phyloP scores from a whole-genome alignment of 2,888 invertebrate species.

The Octonoba sinensis region DNA sequence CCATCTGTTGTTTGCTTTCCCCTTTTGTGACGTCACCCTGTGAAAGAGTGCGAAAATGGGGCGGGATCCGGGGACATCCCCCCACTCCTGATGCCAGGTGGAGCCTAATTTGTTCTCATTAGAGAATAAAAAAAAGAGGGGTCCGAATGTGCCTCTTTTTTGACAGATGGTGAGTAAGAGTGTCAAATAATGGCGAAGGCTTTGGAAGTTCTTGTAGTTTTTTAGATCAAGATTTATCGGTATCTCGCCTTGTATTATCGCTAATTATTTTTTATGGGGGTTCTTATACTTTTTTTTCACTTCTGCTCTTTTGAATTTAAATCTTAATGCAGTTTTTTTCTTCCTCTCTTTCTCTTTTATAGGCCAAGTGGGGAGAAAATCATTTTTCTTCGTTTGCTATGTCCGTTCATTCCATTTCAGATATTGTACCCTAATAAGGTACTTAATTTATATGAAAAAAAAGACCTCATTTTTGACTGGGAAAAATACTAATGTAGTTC shows the following conservation, averaged over 20 bases:
- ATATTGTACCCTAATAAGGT: no score
- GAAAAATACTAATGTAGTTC: no score
- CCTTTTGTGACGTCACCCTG: conserved; percentile 43
- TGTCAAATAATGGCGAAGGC: conserved; percentile 37
- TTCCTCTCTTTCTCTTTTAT: background rate
- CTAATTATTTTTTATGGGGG: conserved; percentile 62
- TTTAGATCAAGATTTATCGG: conserved; percentile 60
- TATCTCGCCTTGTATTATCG: conserved; percentile 44
- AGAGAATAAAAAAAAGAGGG: conserved; percentile 34
- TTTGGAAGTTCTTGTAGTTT: conserved; percentile 21
- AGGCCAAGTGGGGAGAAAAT: conserved; percentile 24
- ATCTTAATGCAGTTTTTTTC: conserved; percentile 47
- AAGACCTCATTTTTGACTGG: no score
- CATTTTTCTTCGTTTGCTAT: conserved; percentile 59
- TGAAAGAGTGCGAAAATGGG: conserved; percentile 51
- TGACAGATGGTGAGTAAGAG: conserved; percentile 56
- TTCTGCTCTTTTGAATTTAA: conserved; percentile 31
- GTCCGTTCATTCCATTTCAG: conserved; percentile 8
- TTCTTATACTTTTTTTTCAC: conserved; percentile 15
- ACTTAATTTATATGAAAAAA: no score
- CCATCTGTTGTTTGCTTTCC: conserved; percentile 59
- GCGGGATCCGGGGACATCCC: conserved; percentile 33
- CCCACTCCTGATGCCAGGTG: conserved; percentile 45
- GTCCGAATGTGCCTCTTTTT: conserved; percentile 31
- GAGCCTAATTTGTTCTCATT: conserved; percentile 63